Evolutionary conservation across 2,888 invertebrate genomes (phyloP), one percentile per base, ranked within the genome.

Genomic region (Polietes domitor): DNA sequence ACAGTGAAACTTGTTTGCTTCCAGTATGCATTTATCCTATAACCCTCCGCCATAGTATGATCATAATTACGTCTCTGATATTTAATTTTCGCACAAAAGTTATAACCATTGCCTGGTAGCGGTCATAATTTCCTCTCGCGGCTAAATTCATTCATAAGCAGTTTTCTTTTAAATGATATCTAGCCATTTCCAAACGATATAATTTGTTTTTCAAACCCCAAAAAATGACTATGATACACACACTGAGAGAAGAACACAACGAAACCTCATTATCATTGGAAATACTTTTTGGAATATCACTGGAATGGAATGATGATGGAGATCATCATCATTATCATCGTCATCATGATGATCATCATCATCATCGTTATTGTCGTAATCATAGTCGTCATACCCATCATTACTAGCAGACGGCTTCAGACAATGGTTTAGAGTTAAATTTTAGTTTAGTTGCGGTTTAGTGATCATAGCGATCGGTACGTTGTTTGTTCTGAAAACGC

Each of bases 361-460:
- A 82, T 80, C 50, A 82, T 85, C 53, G 83, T 85, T 63, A 73
- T 78, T n/a, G 75, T 65, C 53, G 21, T 41, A 21, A 65, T 72
- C 26, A 28, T 65, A 21, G 43, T 43, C 26, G 26, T 24, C 7
- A 19, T 26, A 1, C 26, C 9, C 58, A 73, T 73, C 55, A 71
- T 47, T 24, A 58, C 26, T 26, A 50, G 21, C 47, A 50, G 58
- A 58, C 26, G 58, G 26, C 24, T 26, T 26, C 58, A 24, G 58
- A 37, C 37, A 63, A 26, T 73, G 55, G 9, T 80, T 0, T 53
- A 47, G 28, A 50, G 58, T 28, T 58, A 41, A 55, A 43, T 32
- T 47, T 32, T 73, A 61, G 58, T 61, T 86, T 85, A 90, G 90
- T 90, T 87, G 88, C 87, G 87, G 85, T 88, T 90, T 88, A 88